These are phyloP conservation scores for Perca flavescens DNA, from an alignment of 2,113 vertebrate genomes.

Conservation along the genomic window DNA sequence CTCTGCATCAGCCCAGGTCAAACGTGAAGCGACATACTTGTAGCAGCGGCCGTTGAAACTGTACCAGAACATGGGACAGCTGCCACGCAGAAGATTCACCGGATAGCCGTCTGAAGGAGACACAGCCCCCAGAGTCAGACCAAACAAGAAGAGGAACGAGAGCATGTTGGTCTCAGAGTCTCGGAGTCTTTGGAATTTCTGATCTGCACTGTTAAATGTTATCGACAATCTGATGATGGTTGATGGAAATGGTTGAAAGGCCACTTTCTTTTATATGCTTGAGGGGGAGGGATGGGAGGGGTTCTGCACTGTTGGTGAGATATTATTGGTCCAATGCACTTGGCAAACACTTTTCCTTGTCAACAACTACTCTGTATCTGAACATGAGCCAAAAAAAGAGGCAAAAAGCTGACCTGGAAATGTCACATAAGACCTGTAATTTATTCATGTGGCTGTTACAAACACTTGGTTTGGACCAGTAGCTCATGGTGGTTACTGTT, in stretches of 20 bases:
- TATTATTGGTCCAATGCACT: neutral
- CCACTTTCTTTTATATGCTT: constrained; percentile 6
- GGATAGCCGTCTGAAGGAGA: neutral
- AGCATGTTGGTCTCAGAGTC: constrained; percentile 26
- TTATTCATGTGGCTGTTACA: too few relatives aligned
- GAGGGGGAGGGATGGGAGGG: neutral
- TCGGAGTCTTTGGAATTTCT: neutral
- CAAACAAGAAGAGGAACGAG: constrained; percentile 3
- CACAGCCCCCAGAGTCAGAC: constrained; percentile 35
- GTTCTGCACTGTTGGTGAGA: neutral
- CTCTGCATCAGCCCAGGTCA: constrained; percentile 46
- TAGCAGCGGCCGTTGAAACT: constrained; percentile 28
- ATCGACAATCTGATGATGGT: neutral
- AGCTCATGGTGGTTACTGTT: too few relatives aligned
- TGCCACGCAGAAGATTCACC: neutral
- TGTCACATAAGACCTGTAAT: too few relatives aligned
- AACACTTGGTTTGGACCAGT: too few relatives aligned
- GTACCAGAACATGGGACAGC: constrained; percentile 41
- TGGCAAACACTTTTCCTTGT: neutral
- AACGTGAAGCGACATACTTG: neutral
- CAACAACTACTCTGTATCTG: neutral
- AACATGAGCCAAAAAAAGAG: neutral
- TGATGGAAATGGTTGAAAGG: neutral
- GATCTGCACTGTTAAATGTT: neutral
- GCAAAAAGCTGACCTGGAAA: too few relatives aligned